Evolutionary conservation across 92 coral and sea anemone genomes (phyloP).

Genomic region (Palythoa grandis): DNA sequence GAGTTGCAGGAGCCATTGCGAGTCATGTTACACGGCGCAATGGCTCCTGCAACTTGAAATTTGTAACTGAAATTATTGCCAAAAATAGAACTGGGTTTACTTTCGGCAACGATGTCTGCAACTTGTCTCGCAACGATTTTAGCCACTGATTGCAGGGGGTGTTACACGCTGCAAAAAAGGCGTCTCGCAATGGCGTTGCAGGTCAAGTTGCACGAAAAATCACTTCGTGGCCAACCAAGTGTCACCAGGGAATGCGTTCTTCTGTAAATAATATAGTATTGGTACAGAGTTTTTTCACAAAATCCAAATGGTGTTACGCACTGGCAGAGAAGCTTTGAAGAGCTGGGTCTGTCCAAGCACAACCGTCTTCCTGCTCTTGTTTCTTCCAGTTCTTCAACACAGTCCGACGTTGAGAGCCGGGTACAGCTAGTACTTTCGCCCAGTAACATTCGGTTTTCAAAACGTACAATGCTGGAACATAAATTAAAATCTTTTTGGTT

Average conservation of each 20-base stretch:
- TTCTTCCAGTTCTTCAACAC: conserved; percentile 5
- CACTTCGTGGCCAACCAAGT: too few species aligned
- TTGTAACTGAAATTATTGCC: too few species aligned
- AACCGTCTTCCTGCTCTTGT: neutral
- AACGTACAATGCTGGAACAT: conserved; percentile 23
- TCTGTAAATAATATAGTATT: neutral
- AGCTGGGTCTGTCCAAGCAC: neutral
- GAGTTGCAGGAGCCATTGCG: too few species aligned
- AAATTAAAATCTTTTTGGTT: neutral
- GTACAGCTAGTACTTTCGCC: conserved; percentile 14
- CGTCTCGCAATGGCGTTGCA: too few species aligned
- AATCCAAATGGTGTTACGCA: neutral
- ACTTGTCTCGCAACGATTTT: too few species aligned
- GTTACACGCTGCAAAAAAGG: too few species aligned
- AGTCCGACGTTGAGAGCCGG: neutral
- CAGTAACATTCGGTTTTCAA: neutral
- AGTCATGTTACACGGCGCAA: too few species aligned
- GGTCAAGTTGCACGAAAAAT: too few species aligned
- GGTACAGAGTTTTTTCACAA: neutral
- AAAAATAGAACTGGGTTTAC: too few species aligned
- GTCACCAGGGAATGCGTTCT: neutral
- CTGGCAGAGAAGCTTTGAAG: neutral
- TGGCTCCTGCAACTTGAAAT: too few species aligned
- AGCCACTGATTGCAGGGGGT: too few species aligned
- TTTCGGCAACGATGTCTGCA: too few species aligned